phyloP scores from a whole-genome alignment of 2,888 invertebrate genomes.

The Hemistola chrysoprasaria region DNA sequence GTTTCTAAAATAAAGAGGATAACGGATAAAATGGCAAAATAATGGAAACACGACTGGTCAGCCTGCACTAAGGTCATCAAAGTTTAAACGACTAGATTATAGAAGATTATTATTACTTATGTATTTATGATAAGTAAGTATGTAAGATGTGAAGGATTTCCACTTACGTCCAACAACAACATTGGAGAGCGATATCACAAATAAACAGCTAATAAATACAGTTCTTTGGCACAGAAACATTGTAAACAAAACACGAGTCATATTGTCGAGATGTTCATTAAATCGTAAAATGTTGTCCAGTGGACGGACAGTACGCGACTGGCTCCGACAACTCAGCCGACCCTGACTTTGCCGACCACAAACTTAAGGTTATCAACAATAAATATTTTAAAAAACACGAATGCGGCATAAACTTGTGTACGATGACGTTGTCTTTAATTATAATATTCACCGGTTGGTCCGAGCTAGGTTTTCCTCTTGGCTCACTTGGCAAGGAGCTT shows the following conservation, averaged over 20 bases:
- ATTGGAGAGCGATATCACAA: constrained; percentile 34
- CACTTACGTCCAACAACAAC: constrained; percentile 46
- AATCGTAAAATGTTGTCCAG: constrained; percentile 37
- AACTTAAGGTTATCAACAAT: constrained; percentile 64
- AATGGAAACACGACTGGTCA: constrained; percentile 20
- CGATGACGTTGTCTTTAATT: constrained; percentile 38
- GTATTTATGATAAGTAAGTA: too few relatives aligned
- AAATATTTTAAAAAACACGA: constrained; percentile 47
- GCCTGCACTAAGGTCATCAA: constrained; percentile 37
- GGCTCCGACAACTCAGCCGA: constrained; percentile 52
- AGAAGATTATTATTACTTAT: too few relatives aligned
- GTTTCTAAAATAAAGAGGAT: constrained; percentile 11
- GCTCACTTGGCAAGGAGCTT: constrained; percentile 3
- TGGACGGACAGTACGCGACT: constrained; percentile 52
- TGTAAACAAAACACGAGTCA: constrained; percentile 31
- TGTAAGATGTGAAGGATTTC: constrained; percentile 15
- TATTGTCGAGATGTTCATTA: constrained; percentile 28
- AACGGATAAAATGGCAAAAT: constrained; percentile 24
- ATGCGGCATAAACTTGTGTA: constrained; percentile 27
- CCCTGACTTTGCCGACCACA: constrained; percentile 50
- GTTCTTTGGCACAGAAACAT: constrained; percentile 38
- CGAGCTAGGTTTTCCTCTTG: constrained; percentile 37
- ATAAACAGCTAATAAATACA: constrained; percentile 30
- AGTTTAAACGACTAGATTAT: constrained; percentile 21
- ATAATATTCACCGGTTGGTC: constrained; percentile 30